Base-by-base conservation (phyloP, 2,888 invertebrate genomes). In the Clitarchus hookeri region DNA sequence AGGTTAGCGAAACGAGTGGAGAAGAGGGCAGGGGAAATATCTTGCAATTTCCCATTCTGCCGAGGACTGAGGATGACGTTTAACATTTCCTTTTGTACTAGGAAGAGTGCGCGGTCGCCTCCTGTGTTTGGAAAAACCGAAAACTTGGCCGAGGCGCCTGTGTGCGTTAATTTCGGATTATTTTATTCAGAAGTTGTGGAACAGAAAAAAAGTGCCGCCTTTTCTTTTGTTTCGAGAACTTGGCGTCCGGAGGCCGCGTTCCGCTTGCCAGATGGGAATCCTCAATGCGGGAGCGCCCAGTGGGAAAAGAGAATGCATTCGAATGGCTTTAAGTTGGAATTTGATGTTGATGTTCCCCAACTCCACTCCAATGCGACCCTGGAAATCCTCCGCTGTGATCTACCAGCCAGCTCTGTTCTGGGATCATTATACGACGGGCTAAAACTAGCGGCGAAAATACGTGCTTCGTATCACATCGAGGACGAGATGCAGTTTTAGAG, bases 171-270 rank as follows among this genome's bases (percentile, higher is more conserved):
- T 65, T 65, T 65, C 65, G 65, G 2, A 65, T 65, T 65, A 65
- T 65, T 65, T 65, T 65, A 65, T 65, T 65, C 65, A 2, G 65
- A 65, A 65, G 65, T 65, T 65, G 16, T 65, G 65, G 65, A 65
- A 65, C 65, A 65, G 65, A 65, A 65, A 65, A 53, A 65, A 65
- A 65, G 65, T 65, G 65, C 65, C 65, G 65, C n/a, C 65, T 65
- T 53, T 65, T 65, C 65, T n/a, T n/a, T 65, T 65, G 65, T 65
- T 65, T 65, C 8, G n/a, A 19, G 65, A 65, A 65, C 65, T 65
- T 65, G 0, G 65, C 65, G 23, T 65, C 65, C 19, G 1, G 13
- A 13, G 23, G 2, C 65, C 65, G 23, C 65, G 65, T 6, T 23
- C 13, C 8, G n/a, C 11, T 11, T 19, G 0, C 65, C n/a, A 3